phyloP scores from a whole-genome alignment of 2,888 invertebrate genomes.

The Andrena fulva region DNA sequence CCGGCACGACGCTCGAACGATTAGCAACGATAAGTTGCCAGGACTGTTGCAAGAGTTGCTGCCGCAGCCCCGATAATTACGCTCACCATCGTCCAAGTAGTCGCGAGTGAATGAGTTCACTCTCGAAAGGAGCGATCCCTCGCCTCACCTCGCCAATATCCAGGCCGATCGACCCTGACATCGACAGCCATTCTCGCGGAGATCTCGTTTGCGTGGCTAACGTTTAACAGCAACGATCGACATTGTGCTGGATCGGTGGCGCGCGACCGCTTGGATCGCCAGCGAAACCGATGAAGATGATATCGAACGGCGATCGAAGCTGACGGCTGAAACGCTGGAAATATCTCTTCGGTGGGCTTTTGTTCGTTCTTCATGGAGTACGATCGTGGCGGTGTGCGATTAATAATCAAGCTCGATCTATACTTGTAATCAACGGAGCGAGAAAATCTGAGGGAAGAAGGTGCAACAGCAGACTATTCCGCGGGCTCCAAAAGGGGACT shows the following conservation, averaged over 20 bases:
- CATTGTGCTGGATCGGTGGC: conserved; percentile 42
- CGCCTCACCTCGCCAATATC: conserved; percentile 13
- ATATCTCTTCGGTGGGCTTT: not conserved
- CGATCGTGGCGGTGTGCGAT: too few species aligned
- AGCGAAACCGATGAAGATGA: not conserved
- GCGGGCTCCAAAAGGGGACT: too few species aligned
- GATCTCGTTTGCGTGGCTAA: conserved; percentile 49
- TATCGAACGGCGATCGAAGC: not conserved
- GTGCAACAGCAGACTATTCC: too few species aligned
- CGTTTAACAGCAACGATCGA: conserved; percentile 43
- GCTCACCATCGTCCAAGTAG: not conserved
- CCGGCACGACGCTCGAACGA: conserved; percentile 26
- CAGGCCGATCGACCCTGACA: conserved; percentile 67
- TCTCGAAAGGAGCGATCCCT: conserved; percentile 48
- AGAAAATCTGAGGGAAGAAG: too few species aligned
- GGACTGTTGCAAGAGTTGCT: conserved; percentile 28
- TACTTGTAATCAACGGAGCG: too few species aligned
- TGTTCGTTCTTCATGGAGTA: too few species aligned
- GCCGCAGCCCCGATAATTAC: conserved; percentile 42
- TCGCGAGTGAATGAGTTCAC: conserved; percentile 49
- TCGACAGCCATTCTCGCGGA: conserved; percentile 38
- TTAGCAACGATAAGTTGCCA: conserved; percentile 31
- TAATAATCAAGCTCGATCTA: too few species aligned
- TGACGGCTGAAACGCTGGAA: not conserved
- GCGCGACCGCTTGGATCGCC: conserved; percentile 50